Evolutionary conservation across 2,797 vertebrate genomes (phyloP).

Genomic region (Acropternis orthonyx): DNA sequence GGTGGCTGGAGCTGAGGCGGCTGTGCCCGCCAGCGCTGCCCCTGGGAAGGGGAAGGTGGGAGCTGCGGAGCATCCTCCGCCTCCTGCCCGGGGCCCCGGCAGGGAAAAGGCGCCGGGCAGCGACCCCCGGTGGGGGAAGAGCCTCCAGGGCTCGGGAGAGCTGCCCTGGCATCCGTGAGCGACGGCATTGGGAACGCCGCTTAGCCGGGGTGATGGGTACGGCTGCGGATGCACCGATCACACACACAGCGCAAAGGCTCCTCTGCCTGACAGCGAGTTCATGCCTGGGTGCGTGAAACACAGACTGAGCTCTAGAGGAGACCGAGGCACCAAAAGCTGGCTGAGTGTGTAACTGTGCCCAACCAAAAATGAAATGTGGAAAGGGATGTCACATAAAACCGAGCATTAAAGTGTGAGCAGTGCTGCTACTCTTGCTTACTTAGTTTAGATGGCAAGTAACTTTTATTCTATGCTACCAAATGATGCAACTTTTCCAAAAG

Average conservation of each 20-base stretch:
- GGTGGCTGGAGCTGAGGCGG: background rate
- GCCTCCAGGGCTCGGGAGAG: background rate
- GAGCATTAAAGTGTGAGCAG: background rate
- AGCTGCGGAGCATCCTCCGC: background rate
- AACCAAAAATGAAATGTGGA: background rate
- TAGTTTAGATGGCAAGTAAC: background rate
- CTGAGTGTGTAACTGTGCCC: background rate
- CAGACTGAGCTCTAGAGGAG: background rate
- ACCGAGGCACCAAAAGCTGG: fast-evolving
- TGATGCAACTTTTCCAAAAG: background rate
- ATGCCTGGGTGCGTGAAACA: no score
- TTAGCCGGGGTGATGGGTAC: no score
- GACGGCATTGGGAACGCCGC: no score
- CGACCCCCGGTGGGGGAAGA: background rate
- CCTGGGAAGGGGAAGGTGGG: background rate
- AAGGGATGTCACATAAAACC: fast-evolving
- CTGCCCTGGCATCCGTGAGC: fast-evolving
- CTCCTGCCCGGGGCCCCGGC: background rate
- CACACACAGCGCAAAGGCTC: fast-evolving
- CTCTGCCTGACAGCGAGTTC: no score
- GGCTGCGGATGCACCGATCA: no score
- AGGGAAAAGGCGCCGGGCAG: background rate
- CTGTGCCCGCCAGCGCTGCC: background rate
- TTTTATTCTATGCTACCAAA: background rate
- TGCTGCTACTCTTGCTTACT: background rate